Percentiles rank a stretch among this genome's conserved stretches.
Evolutionary conservation across 2,113 vertebrate genomes (phyloP).

Genomic region (Bombycilla garrulus): DNA sequence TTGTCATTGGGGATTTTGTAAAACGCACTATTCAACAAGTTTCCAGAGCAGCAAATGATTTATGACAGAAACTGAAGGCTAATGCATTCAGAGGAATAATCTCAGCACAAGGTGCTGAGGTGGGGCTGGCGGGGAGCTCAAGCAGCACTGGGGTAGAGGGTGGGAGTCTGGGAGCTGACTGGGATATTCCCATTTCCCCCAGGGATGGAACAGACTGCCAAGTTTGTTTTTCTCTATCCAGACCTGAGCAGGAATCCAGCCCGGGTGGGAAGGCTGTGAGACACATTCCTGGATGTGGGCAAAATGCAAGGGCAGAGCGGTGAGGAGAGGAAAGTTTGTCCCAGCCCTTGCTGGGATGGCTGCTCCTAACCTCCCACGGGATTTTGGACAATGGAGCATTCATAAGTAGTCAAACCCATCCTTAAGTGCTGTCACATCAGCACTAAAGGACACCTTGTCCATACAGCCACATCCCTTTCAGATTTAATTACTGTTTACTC

Average conservation of each 20-base stretch:
- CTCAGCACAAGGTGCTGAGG: not conserved
- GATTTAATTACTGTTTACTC: not conserved
- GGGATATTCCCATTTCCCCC: too few relatives aligned
- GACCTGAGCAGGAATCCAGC: not conserved
- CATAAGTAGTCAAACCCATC: accelerated
- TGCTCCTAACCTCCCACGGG: not conserved
- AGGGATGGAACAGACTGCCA: accelerated
- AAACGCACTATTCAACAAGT: not conserved
- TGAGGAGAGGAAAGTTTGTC: not conserved
- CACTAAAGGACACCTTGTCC: not conserved
- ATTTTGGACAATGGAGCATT: not conserved
- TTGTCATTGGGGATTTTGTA: not conserved
- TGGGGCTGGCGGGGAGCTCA: accelerated
- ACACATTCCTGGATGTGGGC: not conserved
- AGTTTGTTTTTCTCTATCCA: not conserved
- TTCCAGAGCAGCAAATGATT: not conserved
- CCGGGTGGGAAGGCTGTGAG: accelerated
- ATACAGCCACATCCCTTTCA: not conserved
- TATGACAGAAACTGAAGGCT: not conserved
- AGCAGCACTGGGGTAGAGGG: accelerated
- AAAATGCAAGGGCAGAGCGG: accelerated
- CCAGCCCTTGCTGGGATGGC: not conserved
- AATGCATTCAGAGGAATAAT: not conserved
- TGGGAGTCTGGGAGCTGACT: not conserved
- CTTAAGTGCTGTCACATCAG: not conserved